These are phyloP conservation scores for Xiphophorus maculatus DNA, from an alignment of 2,113 vertebrate species.

Conservation along the genomic window DNA sequence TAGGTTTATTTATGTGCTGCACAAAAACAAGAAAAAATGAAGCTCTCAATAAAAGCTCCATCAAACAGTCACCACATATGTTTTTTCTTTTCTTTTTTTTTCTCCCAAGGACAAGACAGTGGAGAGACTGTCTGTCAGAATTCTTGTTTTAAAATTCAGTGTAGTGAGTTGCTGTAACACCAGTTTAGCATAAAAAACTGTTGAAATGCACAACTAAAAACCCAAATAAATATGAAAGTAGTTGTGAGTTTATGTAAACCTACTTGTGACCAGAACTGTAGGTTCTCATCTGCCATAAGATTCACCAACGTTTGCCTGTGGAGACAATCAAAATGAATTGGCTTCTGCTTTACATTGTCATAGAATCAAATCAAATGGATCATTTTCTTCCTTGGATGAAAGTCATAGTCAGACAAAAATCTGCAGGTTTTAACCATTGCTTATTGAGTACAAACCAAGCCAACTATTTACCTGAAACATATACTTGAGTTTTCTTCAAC, in stretches of 20 bases:
- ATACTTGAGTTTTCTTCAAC: conserved; percentile 1
- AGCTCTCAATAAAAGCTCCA: too few relatives aligned
- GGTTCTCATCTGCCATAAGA: conserved; percentile 44
- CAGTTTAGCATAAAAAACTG: neutral
- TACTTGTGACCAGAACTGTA: neutral
- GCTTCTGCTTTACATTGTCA: conserved; percentile 35
- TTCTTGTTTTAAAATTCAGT: neutral
- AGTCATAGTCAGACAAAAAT: conserved; percentile 21
- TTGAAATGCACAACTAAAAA: neutral
- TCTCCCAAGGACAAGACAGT: too few relatives aligned
- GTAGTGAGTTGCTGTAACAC: neutral
- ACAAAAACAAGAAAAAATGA: too few relatives aligned
- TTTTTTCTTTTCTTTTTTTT: too few relatives aligned
- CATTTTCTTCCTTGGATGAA: conserved; percentile 39
- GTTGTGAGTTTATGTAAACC: neutral
- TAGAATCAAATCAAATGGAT: conserved; percentile 23
- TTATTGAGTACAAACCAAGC: conserved; percentile 16
- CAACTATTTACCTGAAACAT: conserved; percentile 23
- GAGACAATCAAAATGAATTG: conserved; percentile 68
- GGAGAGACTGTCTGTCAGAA: neutral
- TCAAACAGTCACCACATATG: too few relatives aligned
- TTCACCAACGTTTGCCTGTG: conserved; percentile 54
- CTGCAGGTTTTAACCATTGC: conserved; percentile 13
- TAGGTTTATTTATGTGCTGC: too few relatives aligned
- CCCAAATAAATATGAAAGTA: neutral